A percentile compares a stretch with the other conserved stretches of the same genome.
Conservation (phyloP, 2,888 invertebrate genomes). For the Ashinkailepas kermadecensis region DNA sequence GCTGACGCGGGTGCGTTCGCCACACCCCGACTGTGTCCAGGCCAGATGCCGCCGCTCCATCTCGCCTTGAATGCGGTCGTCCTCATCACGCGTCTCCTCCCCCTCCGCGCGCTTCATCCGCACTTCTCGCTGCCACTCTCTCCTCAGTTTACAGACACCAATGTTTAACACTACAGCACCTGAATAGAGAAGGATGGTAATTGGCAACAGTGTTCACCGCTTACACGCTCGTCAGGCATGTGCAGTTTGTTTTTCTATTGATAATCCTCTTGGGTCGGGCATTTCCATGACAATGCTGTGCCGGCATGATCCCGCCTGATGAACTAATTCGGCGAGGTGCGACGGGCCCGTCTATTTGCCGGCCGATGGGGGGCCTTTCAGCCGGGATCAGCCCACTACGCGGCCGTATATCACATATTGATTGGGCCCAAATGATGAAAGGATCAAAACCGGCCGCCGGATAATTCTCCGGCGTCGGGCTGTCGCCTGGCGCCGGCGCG, state of each 20-base stretch:
- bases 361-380: slow-evolving; percentile 8
- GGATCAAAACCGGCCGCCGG: slow-evolving; percentile 15
- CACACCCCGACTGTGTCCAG: too few species aligned
- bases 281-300: slow-evolving; percentile 13
- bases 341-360: slow-evolving; percentile 3
- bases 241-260: slow-evolving; percentile 19
- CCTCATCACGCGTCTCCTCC: neutral
- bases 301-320: slow-evolving; percentile 13
- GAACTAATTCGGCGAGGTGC: slow-evolving; percentile 19
- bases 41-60: neutral
- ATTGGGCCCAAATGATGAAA: slow-evolving; percentile 19
- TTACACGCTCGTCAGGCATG: slow-evolving; percentile 11
- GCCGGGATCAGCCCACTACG: neutral
- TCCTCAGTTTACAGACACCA: slow-evolving; percentile 12
- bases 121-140: neutral
- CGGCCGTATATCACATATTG: slow-evolving; percentile 14
- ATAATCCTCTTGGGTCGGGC: slow-evolving; percentile 17
- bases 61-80: neutral
- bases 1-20: too few species aligned
- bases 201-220: slow-evolving; percentile 15
- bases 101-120: neutral
- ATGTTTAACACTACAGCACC: slow-evolving; percentile 9
- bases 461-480: neutral
- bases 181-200: neutral
- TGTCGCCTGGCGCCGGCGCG: neutral